Conservation (phyloP, 2,113 vertebrate genomes). For the Amia ocellicauda region DNA sequence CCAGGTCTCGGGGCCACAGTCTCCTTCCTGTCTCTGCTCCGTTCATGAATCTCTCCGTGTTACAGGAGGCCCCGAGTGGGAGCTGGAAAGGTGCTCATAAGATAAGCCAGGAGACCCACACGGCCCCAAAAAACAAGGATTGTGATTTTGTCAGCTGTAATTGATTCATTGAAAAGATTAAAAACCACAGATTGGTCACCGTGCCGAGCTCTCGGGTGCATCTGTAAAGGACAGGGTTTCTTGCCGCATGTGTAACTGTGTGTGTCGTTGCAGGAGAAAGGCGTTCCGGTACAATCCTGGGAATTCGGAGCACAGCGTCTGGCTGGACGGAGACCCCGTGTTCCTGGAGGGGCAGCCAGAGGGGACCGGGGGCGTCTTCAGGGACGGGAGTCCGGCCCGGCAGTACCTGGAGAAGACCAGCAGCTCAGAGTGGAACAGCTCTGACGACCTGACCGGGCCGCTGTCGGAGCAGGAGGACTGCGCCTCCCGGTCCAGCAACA, state of each 20-base stretch:
- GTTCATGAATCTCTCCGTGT: not conserved
- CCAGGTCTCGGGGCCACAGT: no score
- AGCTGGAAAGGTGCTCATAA: no score
- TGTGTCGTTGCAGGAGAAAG: constrained; percentile 34
- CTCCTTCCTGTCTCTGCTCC: not conserved
- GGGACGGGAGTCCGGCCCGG: constrained; percentile 35
- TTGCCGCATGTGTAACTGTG: not conserved
- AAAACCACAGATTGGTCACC: no score
- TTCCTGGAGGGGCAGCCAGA: constrained; percentile 41
- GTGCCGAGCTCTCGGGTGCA: no score
- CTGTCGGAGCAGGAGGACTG: constrained; percentile 56
- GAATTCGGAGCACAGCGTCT: constrained; percentile 34
- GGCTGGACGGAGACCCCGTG: constrained; percentile 31
- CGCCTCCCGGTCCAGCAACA: constrained; percentile 56
- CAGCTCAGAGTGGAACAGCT: constrained; percentile 67
- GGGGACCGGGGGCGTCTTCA: constrained; percentile 31
- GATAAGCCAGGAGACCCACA: no score
- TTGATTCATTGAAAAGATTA: no score
- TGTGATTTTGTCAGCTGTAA: no score
- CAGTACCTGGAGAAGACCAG: constrained; percentile 52
- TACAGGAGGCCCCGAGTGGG: no score
- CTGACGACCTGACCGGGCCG: constrained; percentile 54
- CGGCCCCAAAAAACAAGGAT: no score
- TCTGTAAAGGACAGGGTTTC: not conserved
- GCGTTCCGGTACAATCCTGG: constrained; percentile 54